A percentile compares a stretch with the other conserved stretches of the same genome.
Conservation (phyloP, 1,140 invertebrate genomes). For the Pteromalus puparum region DNA sequence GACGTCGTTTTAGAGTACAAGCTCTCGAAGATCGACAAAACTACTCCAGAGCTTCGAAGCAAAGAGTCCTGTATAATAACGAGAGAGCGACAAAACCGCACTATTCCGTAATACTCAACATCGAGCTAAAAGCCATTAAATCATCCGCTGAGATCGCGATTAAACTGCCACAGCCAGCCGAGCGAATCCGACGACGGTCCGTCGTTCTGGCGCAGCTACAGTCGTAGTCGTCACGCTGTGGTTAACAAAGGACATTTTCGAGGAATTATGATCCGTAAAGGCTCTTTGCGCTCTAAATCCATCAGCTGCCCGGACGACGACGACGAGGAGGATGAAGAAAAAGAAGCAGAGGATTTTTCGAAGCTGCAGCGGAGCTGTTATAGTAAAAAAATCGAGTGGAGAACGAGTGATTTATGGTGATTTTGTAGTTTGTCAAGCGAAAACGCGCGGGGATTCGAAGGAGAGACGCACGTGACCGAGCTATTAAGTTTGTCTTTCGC, state of each 20-base stretch:
- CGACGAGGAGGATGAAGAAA: background rate
- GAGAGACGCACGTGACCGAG: constrained; percentile 40
- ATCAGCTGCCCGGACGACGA: background rate
- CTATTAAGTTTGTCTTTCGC: constrained; percentile 32
- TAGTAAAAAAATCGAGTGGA: background rate
- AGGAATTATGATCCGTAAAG: constrained; percentile 24
- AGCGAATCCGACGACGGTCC: background rate
- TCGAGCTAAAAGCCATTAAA: background rate
- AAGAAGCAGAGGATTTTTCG: background rate
- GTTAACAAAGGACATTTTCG: background rate
- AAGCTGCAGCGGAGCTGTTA: background rate
- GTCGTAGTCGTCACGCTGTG: background rate
- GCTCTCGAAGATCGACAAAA: too few species aligned
- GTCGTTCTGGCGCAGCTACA: too few species aligned
- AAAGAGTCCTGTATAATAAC: too few species aligned
- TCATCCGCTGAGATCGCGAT: background rate
- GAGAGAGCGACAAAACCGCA: too few species aligned
- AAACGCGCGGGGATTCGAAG: background rate
- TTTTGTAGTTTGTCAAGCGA: constrained; percentile 33
- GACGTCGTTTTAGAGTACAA: background rate
- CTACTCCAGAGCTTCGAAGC: too few species aligned
- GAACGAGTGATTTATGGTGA: constrained; percentile 39
- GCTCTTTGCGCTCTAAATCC: constrained; percentile 26
- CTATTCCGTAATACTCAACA: too few species aligned
- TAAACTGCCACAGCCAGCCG: background rate